Evolutionary conservation across 2,888 invertebrate species (phyloP), one percentile per base, ranked within the genome.

Genomic region (Drosophila parthenogenetica): DNA sequence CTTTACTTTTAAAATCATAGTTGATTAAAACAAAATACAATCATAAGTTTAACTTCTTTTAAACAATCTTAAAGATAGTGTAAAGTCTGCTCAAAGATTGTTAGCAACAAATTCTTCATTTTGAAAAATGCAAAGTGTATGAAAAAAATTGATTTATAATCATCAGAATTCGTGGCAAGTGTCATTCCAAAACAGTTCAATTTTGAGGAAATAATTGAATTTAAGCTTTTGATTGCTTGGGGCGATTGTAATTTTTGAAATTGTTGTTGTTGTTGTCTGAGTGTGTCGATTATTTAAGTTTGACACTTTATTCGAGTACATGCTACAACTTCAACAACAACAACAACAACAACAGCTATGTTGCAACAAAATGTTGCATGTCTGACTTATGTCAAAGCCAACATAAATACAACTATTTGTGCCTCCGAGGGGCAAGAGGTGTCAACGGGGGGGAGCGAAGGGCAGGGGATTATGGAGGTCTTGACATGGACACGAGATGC

Each of bases 321-420:
- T 85, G 83, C 80, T 82, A 82, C 63, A 60, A 61, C 49, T 45
- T 51, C 61, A 59, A 32, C 49, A 55, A 35, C 46, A 61, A 35
- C 54, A 51, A 32, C 60, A 62, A 17, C 32, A 39, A 29, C 40
- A 48, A 42, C 59, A 49, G 14, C 65, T 39, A 22, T 51, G 40
- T 48, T 39, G 25, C 66, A 65, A 43, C 70, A 59, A 42, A 78
- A 89, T 70, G 80, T 81, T 82, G 86, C 86, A 82, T 87, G 88
- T 87, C 77, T 58, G 64, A 77, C 86, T 82, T 85, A 77, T 87
- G 89, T 89, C 89, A 89, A 82, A 82, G 74, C 75, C 77, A 87
- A 87, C 89, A 89, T 87, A 85, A 87, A 89, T 87, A 85, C 89
- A 76, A 81, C 77, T 77, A 79, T 85, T 86, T 86, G 77, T 65